Base-by-base conservation (phyloP, 2,113 vertebrate genomes). In the Salminus brasiliensis region DNA sequence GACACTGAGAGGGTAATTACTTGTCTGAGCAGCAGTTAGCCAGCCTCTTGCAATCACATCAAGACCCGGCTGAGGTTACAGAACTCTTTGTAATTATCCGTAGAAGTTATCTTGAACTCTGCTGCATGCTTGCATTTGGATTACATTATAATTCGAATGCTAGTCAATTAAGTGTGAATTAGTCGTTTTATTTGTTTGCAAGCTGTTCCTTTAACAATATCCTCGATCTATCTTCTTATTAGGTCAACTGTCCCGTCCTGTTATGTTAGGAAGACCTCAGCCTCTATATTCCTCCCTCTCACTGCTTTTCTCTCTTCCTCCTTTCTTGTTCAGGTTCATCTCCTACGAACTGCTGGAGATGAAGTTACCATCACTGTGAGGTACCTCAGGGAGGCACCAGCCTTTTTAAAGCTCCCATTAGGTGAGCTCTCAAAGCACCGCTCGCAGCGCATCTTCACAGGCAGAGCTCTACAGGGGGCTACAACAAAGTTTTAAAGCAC, bases 321-420 rank as follows among this genome's bases (percentile, higher is more conserved):
- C 21, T 43, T 69, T 70, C 30, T 27, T 66, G 65, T 63, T 81
- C 93, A 98, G 97, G 97, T 98, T 86, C 95, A 95, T 85, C 94
- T 98, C 83, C 86, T 98, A 89, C 92, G 95, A 84, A 98, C 95
- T 18, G 96, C 97, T 45, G 97, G 97, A 45, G 94, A 97, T 85
- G 95, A 98, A 89, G 96, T 98, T 89, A 95, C 95, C 87, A 87
- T 98, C 91, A 96, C 95, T 10, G 97, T 98, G 83, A 94, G 96
- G 86, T 97, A 97, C 89, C 94, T 97, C 90, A 95, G 95, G 91
- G 95, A 97, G 86, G 95, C 96, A 30, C 97, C 97, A 73, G 95
- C 96, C 32, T 98, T 98, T 90, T 93, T 98, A 77, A 98, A 97
- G 89, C 95, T 98, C 86, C 97, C 97, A 45, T 88, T 96, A 88